Base-by-base conservation (phyloP, 2,113 vertebrate species). In the Gymnobelideus leadbeateri region DNA sequence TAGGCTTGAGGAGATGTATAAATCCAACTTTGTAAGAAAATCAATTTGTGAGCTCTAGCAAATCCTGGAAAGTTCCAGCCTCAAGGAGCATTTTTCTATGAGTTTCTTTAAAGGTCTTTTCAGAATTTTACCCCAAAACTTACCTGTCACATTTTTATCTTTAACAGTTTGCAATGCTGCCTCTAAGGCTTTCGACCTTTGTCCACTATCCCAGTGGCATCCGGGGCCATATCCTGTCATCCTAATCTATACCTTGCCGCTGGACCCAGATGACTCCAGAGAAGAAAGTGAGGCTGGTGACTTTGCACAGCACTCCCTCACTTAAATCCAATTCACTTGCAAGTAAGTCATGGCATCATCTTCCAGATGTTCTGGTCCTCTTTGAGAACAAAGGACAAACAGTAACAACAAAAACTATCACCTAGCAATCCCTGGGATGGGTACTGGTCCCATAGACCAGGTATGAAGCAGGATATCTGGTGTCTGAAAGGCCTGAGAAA, bases 1-100 rank as follows among this genome's bases (percentile, higher is more conserved):
- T 26, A 47, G 12, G 16, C 3, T n/a, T 49, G 31, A 28, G 1
- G 46, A 31, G 23, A 11, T 43, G 0, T 19, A 47, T 50, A 52
- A 16, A 77, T 90, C 89, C 47, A 54, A 43, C 10, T 68, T 92
- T 89, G 90, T 84, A 54, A 94, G 92, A 94, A 94, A 92, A 91
- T 43, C 49, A 5, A 25, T 52, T 51, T 43, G 1, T 26, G 52
- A 49, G 14, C 92, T 94, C n/a, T 92, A 24, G n/a, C 89, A 95
- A 53, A 92, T 53, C 57, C 61, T 47, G 52, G 50, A 57, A 93
- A 55, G 89, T 89, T 84, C 51, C 47, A 61, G 11, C 54, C n/a
- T 46, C 49, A 61, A 92, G 52, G 91, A 89, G 51, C 24, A 96
- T 92, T 92, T 94, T 94, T 31, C 37, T 57, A 21, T n/a, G 16